Percentiles rank a stretch among this genome's conserved stretches.
These are phyloP conservation scores for Morinoia aosen DNA, from an alignment of 2,888 invertebrate species.

Conservation along the genomic window DNA sequence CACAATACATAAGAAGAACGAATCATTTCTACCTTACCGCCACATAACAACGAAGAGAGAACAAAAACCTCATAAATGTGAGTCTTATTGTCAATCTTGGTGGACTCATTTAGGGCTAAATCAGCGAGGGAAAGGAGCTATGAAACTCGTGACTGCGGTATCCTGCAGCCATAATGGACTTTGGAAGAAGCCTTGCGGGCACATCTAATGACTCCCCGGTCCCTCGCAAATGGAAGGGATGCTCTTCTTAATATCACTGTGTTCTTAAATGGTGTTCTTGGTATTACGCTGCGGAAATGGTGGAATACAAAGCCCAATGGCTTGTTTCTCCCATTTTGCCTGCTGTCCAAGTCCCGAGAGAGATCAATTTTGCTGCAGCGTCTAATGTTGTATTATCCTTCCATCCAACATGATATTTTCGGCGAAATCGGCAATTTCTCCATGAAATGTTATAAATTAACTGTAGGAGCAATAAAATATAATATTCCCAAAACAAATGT, in stretches of 20 bases:
- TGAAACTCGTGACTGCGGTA: background rate
- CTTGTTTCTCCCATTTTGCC: background rate
- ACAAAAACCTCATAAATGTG: background rate
- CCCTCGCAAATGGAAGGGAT: background rate
- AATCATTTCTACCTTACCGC: no score
- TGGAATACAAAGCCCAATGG: background rate
- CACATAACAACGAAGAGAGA: background rate
- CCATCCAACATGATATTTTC: background rate
- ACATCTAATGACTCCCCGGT: background rate
- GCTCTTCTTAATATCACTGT: no score
- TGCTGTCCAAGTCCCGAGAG: background rate
- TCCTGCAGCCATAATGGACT: background rate
- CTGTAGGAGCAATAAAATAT: no score
- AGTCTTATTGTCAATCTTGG: background rate
- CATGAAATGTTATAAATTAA: no score
- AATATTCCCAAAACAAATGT: no score
- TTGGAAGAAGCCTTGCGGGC: background rate
- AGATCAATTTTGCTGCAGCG: background rate
- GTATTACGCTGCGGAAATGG: background rate
- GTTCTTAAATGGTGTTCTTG: background rate
- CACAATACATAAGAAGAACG: no score
- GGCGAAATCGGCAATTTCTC: background rate
- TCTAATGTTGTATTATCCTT: background rate
- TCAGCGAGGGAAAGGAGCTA: background rate
- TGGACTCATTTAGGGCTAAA: background rate